Base-by-base conservation (phyloP, 1,140 invertebrate species). In the Battus philenor region DNA sequence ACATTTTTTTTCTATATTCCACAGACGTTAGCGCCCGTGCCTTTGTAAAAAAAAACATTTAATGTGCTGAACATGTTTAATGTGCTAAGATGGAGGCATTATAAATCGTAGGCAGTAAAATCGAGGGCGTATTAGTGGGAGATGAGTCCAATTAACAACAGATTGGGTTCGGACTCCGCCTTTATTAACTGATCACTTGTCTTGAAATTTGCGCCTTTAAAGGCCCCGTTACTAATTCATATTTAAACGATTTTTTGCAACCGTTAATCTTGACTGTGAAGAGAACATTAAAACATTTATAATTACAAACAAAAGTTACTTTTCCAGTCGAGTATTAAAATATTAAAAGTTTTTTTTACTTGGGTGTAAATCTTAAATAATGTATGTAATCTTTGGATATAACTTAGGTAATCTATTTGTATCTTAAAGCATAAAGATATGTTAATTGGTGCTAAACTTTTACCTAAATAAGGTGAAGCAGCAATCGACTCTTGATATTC, bases 141-240 rank as follows among this genome's bases (percentile, higher is more conserved):
- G 38, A 41, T 41, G 38, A 29, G 38, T n/a, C 38, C 38, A 41
- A 41, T 41, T 41, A 41, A 41, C 22, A 13, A 4, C 38, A 41
- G 22, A 41, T 41, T 16, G 24, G 27, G 38, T 41, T 41, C 24
- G 13, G 11, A 41, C 29, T 41, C 17, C 33, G 33, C 15, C 26
- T 41, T 15, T 41, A 41, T 41, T 41, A 27, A 41, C 38, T 29
- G 38, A 27, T 29, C 24, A 16, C 24, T 41, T 29, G 26, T 41
- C 29, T 36, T 36, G 6, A 20, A 6, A 20, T 6, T 36, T 16
- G 33, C 15, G 17, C 33, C 33, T 6, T 36, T 12, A 36, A 6
- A 20, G 15, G 15, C 17, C 6, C 10, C 26, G 9, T 6, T 36
- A 36, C 33, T 36, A 36, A 36, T 36, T 36, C 16, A 17, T 9